These are phyloP conservation scores for Oxystoma pomonae DNA, from an alignment of 2,888 invertebrate genomes.

Conservation along the genomic window DNA sequence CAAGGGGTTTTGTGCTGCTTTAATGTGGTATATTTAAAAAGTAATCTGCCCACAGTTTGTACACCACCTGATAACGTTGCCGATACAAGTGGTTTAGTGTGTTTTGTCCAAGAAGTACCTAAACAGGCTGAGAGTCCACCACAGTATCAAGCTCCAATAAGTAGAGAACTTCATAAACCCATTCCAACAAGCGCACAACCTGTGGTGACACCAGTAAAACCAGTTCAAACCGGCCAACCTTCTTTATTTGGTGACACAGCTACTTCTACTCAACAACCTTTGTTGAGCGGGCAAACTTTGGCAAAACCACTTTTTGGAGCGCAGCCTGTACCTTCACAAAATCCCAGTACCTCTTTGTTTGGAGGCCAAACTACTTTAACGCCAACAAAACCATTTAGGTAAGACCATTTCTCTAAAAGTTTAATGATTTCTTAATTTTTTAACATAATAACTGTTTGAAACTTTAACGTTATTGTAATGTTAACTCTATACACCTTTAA, in stretches of 20 bases:
- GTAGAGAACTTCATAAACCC: constrained; percentile 8
- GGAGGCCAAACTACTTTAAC: constrained; percentile 29
- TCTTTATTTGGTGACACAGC: not conserved
- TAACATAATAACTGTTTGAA: no score
- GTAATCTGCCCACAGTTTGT: constrained; percentile 55
- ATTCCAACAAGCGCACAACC: constrained; percentile 5
- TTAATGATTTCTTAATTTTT: no score
- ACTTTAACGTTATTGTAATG: no score
- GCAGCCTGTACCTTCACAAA: not conserved
- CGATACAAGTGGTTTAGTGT: constrained; percentile 29
- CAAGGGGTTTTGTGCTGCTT: constrained; percentile 74
- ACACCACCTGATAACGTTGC: constrained; percentile 45
- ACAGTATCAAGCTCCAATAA: not conserved
- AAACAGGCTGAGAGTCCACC: not conserved
- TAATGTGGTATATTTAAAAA: constrained; percentile 67
- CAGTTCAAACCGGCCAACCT: not conserved
- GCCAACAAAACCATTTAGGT: constrained; percentile 24
- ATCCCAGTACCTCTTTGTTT: constrained; percentile 20
- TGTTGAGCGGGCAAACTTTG: not conserved
- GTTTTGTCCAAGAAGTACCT: constrained; percentile 20
- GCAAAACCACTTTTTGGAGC: not conserved
- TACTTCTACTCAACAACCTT: not conserved
- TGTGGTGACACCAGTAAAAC: constrained; percentile 1
- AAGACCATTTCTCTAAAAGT: no score
- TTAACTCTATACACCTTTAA: no score